Evolutionary conservation across 2,113 vertebrate species (phyloP), one percentile per base, ranked within the genome.

Genomic region (Corythaeola cristata): DNA sequence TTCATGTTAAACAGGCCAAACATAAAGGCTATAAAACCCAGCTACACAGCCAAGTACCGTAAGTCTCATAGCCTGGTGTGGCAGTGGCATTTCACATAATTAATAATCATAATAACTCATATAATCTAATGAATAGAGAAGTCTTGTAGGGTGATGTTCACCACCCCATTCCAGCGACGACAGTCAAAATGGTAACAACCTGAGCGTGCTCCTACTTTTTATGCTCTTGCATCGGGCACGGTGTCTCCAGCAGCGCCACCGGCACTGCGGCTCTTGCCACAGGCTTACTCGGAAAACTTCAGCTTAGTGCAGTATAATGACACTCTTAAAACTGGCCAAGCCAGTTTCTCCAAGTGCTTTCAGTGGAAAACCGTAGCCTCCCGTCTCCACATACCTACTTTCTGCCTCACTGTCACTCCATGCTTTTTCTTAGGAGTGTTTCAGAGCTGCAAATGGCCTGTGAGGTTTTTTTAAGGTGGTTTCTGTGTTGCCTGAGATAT

Each of bases 171-270:
- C 59, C 55, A 85, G 24, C 1, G 2, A 77, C 15, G 13, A 66
- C 5, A 41, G 6, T 39, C 17, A 15, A 44, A 89, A 45, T 19
- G 8, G 28, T 55, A 60, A 88, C 17, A 67, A 75, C 21, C 5
- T 33, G 6, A 69, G 11, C 1, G 1, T 27, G 11, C 7, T 33
- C 67, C 22, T 84, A 13, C 30, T 55, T 53, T 62, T 71, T 32
- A 17, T 37, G 20, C 11, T 92, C 15, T 23, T 39, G 11, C 1
- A 0, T 2, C 2, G 1, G 19, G 16, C 19, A 53, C 0, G 2
- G 4, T 11, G 11, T 28, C 35, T 73, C 30, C 37, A 60, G 5
- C 47, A 59, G 9, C 39, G 41, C 11, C 26, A 55, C 10, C 0
- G 0, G 19, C 28, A 68, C 0, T 2, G 28, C 47, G 44, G 69